Evolutionary conservation across 2,888 invertebrate species (phyloP).

Genomic region (Brenthis daphne): DNA sequence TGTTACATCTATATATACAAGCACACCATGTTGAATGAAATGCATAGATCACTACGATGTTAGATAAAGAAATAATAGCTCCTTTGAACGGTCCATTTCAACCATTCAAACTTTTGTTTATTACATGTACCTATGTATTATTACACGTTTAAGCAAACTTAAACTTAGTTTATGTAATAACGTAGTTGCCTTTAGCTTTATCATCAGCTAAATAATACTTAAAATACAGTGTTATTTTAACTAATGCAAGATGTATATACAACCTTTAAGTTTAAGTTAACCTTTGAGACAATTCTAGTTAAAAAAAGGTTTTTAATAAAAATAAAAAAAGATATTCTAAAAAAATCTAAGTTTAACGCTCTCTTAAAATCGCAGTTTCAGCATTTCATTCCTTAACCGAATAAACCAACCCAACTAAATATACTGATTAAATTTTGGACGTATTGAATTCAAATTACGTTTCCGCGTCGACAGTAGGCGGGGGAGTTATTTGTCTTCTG

Average conservation of each 20-base stretch:
- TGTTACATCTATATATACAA: constrained; percentile 59
- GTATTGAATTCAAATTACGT: constrained; percentile 34
- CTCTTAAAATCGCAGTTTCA: constrained; percentile 34
- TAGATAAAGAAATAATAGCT: neutral
- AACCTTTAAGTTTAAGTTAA: constrained; percentile 4
- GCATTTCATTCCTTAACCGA: constrained; percentile 37
- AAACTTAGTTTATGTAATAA: neutral
- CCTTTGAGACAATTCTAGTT: neutral
- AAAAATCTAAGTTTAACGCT: too few species aligned
- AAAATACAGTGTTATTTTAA: constrained; percentile 1
- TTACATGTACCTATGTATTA: too few species aligned
- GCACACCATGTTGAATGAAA: constrained; percentile 34
- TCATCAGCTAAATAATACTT: too few species aligned
- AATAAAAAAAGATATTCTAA: constrained; percentile 5
- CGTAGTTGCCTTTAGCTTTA: neutral
- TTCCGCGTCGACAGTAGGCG: constrained; percentile 48
- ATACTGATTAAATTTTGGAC: constrained; percentile 36
- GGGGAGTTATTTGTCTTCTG: constrained; percentile 58
- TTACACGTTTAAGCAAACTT: too few species aligned
- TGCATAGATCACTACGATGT: constrained; percentile 32
- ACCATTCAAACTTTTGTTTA: neutral
- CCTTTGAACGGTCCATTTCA: neutral
- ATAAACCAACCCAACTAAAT: constrained; percentile 43
- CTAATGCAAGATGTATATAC: constrained; percentile 11
- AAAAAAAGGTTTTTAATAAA: neutral